A percentile compares a stretch with the other conserved stretches of the same genome.
Evolutionary conservation across 2,113 vertebrate species (phyloP).

Genomic region (Falcunculus frontatus): DNA sequence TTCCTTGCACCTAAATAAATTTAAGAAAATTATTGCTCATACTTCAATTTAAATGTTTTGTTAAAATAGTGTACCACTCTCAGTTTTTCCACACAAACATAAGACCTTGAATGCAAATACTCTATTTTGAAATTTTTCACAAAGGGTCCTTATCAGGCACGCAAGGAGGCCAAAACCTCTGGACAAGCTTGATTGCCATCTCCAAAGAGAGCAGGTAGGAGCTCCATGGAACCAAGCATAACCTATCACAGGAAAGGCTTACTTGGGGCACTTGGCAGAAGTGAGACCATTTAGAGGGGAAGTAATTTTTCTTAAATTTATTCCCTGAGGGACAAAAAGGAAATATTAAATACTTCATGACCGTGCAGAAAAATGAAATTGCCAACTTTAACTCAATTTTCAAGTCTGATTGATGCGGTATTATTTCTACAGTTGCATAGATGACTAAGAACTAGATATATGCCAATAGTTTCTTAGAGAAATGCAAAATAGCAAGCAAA

Average conservation of each 20-base stretch:
- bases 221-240: neutral
- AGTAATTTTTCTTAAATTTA: neutral
- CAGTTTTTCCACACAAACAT: fast-evolving
- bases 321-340: neutral
- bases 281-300: neutral
- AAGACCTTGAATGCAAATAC: neutral
- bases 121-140: neutral
- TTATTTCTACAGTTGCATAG: neutral
- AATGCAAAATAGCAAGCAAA: neutral
- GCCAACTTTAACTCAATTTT: neutral
- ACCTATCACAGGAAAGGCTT: neutral
- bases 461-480: neutral
- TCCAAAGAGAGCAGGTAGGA: neutral
- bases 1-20: neutral
- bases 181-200: neutral
- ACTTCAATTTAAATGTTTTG: neutral
- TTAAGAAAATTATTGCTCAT: neutral
- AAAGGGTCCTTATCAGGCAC: neutral
- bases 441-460: neutral
- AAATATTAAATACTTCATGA: constrained; percentile 23
- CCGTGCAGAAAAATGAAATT: neutral
- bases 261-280: neutral
- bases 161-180: neutral
- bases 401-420: neutral
- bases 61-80: neutral